phyloP scores from a whole-genome alignment of 2,888 invertebrate species.

The Philopedon plagiatum region DNA sequence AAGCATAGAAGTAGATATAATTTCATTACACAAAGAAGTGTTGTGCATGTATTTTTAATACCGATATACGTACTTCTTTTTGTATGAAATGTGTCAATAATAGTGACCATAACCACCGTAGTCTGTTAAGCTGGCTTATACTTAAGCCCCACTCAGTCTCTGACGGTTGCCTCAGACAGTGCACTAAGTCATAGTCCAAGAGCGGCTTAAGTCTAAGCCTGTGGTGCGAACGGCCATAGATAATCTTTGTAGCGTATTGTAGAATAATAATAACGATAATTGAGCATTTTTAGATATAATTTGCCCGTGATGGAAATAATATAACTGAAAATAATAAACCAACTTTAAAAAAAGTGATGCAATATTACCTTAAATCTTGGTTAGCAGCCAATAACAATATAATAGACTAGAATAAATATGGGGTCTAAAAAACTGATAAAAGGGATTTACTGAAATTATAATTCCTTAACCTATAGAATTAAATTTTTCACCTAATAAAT shows the following conservation, averaged over 20 bases:
- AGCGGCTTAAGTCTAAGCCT: too few species aligned
- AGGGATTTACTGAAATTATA: too few species aligned
- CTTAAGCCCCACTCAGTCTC: too few species aligned
- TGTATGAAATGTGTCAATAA: conserved; percentile 6
- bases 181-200: too few species aligned
- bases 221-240: too few species aligned
- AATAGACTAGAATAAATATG: conserved; percentile 13
- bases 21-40: conserved; percentile 1
- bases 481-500: too few species aligned
- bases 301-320: not conserved
- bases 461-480: too few species aligned
- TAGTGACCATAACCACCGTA: too few species aligned
- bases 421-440: too few species aligned
- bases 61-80: not conserved
- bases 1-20: conserved; percentile 9
- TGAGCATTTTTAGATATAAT: conserved; percentile 9
- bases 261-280: conserved; percentile 8
- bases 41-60: conserved; percentile 2
- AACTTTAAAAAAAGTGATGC: not conserved
- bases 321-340: not conserved
- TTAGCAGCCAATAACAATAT: not conserved
- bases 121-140: too few species aligned
- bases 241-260: not conserved
- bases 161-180: too few species aligned
- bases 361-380: not conserved